These are phyloP conservation scores for Varanus salvator DNA, from an alignment of 2,113 vertebrate genomes.

Conservation along the genomic window DNA sequence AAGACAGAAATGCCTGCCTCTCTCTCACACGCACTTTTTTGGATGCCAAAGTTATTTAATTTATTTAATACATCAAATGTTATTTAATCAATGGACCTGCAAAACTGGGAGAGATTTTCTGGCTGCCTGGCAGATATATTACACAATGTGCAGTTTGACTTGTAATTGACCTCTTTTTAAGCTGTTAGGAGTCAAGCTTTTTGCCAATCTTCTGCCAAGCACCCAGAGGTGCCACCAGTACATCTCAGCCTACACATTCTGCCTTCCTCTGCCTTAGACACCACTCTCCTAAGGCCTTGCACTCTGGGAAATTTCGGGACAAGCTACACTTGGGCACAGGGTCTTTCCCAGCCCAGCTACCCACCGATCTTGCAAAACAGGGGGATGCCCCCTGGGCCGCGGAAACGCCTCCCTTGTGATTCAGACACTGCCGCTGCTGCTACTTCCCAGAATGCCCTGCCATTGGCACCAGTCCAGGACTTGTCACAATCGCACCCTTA, in stretches of 20 bases:
- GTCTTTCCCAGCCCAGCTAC: neutral
- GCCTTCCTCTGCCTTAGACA: neutral
- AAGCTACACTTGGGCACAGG: neutral
- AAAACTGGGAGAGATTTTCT: no score
- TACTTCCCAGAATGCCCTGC: neutral
- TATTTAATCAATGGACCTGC: no score
- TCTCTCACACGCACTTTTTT: no score
- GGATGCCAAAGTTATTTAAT: no score
- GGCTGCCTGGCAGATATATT: no score
- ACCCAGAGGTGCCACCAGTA: neutral
- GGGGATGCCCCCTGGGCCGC: neutral
- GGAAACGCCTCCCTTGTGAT: neutral
- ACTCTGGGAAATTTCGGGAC: no score
- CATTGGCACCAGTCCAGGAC: neutral
- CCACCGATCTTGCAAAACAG: neutral
- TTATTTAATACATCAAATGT: no score
- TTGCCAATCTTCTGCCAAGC: neutral
- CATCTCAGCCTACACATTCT: neutral
- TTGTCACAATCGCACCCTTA: neutral
- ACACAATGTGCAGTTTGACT: neutral
- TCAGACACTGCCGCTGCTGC: neutral
- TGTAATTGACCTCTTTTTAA: neutral
- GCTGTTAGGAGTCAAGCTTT: neutral
- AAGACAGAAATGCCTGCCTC: no score
- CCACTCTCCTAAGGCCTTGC: neutral